Percentiles rank a stretch among this genome's conserved stretches.
These are phyloP conservation scores for Aurelia aurita DNA, from an alignment of 30 jellyfish, hydroid and myxozoan species.

Conservation along the genomic window DNA sequence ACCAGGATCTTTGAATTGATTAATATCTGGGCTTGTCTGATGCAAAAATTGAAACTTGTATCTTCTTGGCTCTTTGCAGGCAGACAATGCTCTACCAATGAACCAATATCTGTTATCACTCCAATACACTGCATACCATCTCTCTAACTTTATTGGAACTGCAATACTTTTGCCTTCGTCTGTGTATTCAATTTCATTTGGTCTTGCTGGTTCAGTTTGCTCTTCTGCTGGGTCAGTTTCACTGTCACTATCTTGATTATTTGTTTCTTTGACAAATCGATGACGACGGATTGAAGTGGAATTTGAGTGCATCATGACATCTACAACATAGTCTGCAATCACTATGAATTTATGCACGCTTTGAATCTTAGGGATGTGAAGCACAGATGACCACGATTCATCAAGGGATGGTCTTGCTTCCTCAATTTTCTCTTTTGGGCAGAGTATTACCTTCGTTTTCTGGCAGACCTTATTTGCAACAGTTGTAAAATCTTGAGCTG, in stretches of 20 bases:
- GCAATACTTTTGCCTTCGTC: not conserved
- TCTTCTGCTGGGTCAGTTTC: no score
- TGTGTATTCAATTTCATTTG: not conserved
- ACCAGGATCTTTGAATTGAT: slow-evolving; percentile 11
- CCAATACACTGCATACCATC: slow-evolving; percentile 11
- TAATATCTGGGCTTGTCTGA: slow-evolving; percentile 1
- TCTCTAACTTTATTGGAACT: not conserved
- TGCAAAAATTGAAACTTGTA: slow-evolving; percentile 1
- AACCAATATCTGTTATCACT: not conserved
- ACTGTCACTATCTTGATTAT: no score
- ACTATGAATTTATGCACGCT: no score
- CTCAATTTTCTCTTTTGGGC: not conserved
- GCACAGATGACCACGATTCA: no score
- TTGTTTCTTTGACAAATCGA: not conserved
- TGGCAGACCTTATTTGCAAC: slow-evolving; percentile 3
- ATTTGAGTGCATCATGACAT: no score
- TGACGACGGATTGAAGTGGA: no score
- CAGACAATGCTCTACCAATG: slow-evolving; percentile 1
- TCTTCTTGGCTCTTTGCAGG: slow-evolving; percentile 3
- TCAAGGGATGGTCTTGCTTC: no score
- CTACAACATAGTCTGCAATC: no score
- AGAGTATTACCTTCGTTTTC: slow-evolving; percentile 6
- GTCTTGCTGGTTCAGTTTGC: no score
- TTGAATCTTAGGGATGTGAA: no score
- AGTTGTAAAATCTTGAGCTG: not conserved